Evolutionary conservation across 2,888 invertebrate genomes (phyloP).

Genomic region (Notodonta dromedarius): DNA sequence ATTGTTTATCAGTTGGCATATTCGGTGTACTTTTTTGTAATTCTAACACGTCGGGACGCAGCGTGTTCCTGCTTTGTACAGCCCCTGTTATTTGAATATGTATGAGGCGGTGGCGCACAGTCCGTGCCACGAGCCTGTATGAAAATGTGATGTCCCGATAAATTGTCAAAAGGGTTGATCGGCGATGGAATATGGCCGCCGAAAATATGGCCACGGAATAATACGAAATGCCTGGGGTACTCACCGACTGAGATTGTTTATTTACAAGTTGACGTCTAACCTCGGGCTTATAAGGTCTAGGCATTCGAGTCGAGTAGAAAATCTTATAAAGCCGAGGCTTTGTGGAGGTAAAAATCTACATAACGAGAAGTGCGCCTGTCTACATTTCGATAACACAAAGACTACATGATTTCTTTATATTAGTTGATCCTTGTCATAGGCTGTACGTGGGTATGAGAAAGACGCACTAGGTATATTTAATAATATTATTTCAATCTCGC

Average conservation of each 20-base stretch:
- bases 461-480: too few species aligned
- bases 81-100: constrained; percentile 77
- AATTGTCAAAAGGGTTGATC: constrained; percentile 82
- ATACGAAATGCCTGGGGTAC: constrained; percentile 57
- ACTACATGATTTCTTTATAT: too few species aligned
- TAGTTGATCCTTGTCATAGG: too few species aligned
- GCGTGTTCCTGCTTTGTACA: constrained; percentile 77
- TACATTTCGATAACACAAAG: too few species aligned
- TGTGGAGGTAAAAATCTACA: constrained; percentile 15
- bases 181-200: constrained; percentile 71
- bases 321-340: not conserved
- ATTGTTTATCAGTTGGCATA: constrained; percentile 64
- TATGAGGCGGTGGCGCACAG: constrained; percentile 69
- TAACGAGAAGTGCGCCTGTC: too few species aligned
- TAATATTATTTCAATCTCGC: too few species aligned
- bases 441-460: too few species aligned
- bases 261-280: constrained; percentile 41
- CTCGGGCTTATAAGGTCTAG: constrained; percentile 13
- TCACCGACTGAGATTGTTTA: constrained; percentile 56
- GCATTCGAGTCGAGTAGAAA: not conserved
- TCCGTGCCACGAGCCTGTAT: constrained; percentile 72
- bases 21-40: constrained; percentile 70
- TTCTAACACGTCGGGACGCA: constrained; percentile 73
- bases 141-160: constrained; percentile 82
- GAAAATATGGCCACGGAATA: constrained; percentile 64